These are phyloP conservation scores for Microcebus tavaratra DNA, from an alignment of 2,113 vertebrate species.

Conservation along the genomic window DNA sequence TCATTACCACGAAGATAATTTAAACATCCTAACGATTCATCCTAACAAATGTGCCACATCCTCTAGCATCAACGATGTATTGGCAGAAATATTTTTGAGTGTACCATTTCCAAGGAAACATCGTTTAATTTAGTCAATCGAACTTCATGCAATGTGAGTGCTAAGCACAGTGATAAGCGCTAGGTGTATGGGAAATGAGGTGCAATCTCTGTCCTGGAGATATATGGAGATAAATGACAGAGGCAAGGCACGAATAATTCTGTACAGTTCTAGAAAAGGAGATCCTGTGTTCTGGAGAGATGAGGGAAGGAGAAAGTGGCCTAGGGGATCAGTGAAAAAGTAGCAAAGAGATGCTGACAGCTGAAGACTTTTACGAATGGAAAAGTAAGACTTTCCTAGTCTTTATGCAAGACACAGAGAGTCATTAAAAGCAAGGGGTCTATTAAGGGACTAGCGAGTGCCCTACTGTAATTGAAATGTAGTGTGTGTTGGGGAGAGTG, in stretches of 20 bases:
- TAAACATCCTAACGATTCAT: slow-evolving; percentile 6
- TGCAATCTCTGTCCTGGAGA: not conserved
- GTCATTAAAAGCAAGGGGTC: accelerated
- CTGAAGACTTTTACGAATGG: not conserved
- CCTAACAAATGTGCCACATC: not conserved
- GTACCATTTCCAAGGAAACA: not conserved
- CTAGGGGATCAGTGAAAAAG: not conserved
- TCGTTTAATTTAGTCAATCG: slow-evolving; percentile 12
- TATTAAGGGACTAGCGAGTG: not conserved
- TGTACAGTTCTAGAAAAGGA: not conserved
- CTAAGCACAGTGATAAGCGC: not conserved
- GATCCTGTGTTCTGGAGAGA: not conserved
- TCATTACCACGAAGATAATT: slow-evolving; percentile 28
- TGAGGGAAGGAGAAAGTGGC: not conserved
- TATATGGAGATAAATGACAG: not conserved
- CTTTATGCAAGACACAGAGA: not conserved
- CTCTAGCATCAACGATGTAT: not conserved
- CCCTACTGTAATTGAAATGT: not conserved
- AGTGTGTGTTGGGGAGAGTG: accelerated
- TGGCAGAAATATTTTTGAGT: slow-evolving; percentile 4
- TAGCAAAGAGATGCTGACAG: not conserved
- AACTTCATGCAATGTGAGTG: not conserved
- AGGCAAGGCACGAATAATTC: not conserved
- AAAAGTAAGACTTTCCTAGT: not conserved
- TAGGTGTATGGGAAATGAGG: not conserved